Percentiles rank a stretch among this genome's conserved stretches.
phyloP scores from a whole-genome alignment of 2,797 vertebrate species.

The Cuculus canorus region DNA sequence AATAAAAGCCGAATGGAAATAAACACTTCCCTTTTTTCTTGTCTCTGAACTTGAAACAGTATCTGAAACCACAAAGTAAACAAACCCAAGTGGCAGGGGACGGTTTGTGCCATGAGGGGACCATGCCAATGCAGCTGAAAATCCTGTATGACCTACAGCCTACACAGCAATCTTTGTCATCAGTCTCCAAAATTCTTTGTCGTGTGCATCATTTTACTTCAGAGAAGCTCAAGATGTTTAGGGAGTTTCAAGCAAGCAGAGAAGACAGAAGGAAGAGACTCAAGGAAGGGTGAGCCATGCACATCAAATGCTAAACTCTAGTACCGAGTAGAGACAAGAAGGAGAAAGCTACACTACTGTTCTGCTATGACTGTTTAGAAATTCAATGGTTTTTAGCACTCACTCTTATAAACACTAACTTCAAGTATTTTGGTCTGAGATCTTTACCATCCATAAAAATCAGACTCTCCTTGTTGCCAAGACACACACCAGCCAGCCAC shows the following conservation, averaged over 20 bases:
- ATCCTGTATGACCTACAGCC: neutral
- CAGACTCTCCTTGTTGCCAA: neutral
- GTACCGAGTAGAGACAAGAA: neutral
- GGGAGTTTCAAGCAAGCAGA: neutral
- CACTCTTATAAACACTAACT: neutral
- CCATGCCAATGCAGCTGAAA: neutral
- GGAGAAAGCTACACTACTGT: neutral
- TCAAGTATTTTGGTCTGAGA: neutral
- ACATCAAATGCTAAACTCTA: neutral
- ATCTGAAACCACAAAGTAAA: slow-evolving; percentile 18
- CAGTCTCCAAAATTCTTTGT: neutral
- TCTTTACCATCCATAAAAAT: neutral
- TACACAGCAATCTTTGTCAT: neutral
- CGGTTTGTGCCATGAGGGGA: neutral
- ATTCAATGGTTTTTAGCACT: neutral
- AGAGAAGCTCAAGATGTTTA: neutral
- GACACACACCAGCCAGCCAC: neutral
- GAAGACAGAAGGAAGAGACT: fast-evolving
- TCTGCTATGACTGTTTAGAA: neutral
- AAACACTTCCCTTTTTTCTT: neutral
- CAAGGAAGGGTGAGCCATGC: neutral
- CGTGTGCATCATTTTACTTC: neutral
- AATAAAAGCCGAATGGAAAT: neutral
- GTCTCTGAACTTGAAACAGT: neutral
- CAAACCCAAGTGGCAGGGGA: slow-evolving; percentile 23